Evolutionary conservation across 2,888 invertebrate genomes (phyloP), one percentile per base, ranked within the genome.

Genomic region (Drosophila basisetae): DNA sequence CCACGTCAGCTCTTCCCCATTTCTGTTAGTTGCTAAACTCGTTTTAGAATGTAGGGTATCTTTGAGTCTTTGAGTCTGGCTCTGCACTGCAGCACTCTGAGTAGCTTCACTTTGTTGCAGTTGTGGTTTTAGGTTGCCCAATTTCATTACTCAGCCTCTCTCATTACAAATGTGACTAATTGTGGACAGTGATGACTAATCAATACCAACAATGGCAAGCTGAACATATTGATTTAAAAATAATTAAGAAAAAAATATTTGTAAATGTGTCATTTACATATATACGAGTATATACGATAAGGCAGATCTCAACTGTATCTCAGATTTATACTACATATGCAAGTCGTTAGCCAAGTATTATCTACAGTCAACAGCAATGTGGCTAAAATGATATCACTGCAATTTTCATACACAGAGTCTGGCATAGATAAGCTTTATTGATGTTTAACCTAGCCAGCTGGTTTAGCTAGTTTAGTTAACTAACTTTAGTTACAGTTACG

Each of bases 111-210:
- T 69, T 56, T 39, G 49, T 39, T 30, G 53, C 30, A 28, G 50
- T 28, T 58, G 62, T 60, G 54, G 61, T 56, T 69, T 73, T 73
- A 37, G 65, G 76, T 83, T 67, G 67, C 52, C 55, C 72, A 74
- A 83, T 78, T 86, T 69, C 65, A 86, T 86, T 81, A 80, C 66
- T 80, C 81, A 80, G 77, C 52, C 50, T 54, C 81, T 18, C 55
- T 28, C 50, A 30, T 50, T 18, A 10, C 18, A 30, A 30, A 28
- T 18, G 50, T 68, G 68, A 66, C 65, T 78, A 78, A 76, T 63
- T 64, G 47, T 1, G 28, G n/a, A 13, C 13, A n/a, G 6, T 16
- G 25, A 11, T 80, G 76, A 76, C 61, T 80, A 80, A 80, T 54
- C 31, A 11, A 1, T 25, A 10, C 25, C 1, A 47, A 63, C 59